A percentile compares a stretch with the other conserved stretches of the same genome.
These are phyloP conservation scores for Phalacrocorax brasilianus DNA, from an alignment of 2,113 vertebrate species.

Conservation along the genomic window DNA sequence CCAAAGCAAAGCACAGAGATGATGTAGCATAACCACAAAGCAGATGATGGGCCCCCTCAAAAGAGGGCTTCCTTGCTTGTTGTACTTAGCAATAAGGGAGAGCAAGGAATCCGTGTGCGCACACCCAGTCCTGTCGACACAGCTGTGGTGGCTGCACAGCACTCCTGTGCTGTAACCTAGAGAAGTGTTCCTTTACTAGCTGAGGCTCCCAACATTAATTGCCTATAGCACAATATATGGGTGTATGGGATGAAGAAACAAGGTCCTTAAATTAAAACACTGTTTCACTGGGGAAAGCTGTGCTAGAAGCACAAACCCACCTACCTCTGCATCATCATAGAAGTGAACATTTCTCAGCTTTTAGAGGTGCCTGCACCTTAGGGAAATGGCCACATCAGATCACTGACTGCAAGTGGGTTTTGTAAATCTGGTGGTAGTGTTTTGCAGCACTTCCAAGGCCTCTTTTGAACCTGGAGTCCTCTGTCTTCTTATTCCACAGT, in stretches of 20 bases:
- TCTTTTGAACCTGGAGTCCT: neutral
- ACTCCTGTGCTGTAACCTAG: neutral
- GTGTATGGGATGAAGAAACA: neutral
- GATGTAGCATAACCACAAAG: neutral
- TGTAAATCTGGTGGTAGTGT: neutral
- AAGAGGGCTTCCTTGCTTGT: neutral
- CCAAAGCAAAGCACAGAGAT: neutral
- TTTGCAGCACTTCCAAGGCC: neutral
- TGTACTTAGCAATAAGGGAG: neutral
- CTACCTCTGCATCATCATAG: neutral
- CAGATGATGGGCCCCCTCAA: neutral
- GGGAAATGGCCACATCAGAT: neutral
- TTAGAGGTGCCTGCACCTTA: neutral
- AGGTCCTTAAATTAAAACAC: neutral
- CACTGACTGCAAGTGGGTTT: neutral
- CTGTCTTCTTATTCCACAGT: neutral
- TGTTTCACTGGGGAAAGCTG: neutral
- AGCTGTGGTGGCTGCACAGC: too few relatives aligned
- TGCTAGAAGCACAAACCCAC: neutral
- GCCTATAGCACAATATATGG: neutral
- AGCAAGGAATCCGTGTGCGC: neutral
- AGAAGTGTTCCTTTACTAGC: neutral
- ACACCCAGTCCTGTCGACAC: neutral
- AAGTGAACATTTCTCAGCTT: neutral
- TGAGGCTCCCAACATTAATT: neutral